Conservation (phyloP, 2,888 invertebrate species). For the Scelioninae gen. 2 region DNA sequence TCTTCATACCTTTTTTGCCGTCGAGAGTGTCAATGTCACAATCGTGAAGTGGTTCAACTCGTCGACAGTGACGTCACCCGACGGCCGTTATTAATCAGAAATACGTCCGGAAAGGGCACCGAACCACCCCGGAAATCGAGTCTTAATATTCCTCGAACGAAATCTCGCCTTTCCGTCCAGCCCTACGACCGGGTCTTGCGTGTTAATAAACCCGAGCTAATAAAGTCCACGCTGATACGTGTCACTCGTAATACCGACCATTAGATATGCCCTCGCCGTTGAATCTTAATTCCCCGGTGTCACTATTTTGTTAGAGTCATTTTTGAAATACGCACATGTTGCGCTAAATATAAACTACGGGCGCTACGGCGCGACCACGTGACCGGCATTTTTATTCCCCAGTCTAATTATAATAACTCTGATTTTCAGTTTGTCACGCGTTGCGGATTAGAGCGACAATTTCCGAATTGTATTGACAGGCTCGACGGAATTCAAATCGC, state of each 20-base stretch:
- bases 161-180: conserved; percentile 63
- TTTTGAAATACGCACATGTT: conserved; percentile 40
- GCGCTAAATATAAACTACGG: conserved; percentile 45
- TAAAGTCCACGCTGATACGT: conserved; percentile 64
- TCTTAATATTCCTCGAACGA: conserved; percentile 66
- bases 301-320: conserved; percentile 40
- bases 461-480: too few relatives aligned
- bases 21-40: conserved; percentile 1
- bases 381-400: conserved; percentile 22
- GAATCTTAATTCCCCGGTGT: conserved; percentile 42
- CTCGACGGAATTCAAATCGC: too few relatives aligned
- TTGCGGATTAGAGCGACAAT: conserved; percentile 16
- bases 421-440: conserved; percentile 20
- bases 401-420: conserved; percentile 34
- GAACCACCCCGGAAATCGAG: conserved; percentile 63
- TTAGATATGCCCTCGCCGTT: conserved; percentile 38
- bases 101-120: conserved; percentile 44
- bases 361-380: conserved; percentile 31
- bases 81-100: conserved; percentile 43
- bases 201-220: conserved; percentile 61
- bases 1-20: too few relatives aligned
- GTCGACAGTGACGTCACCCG: conserved; percentile 14
- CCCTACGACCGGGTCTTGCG: conserved; percentile 57
- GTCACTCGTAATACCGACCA: conserved; percentile 51
- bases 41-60: conserved; percentile 22